Evolutionary conservation across 2,113 vertebrate species (phyloP).

Genomic region (Pelecanus crispus): DNA sequence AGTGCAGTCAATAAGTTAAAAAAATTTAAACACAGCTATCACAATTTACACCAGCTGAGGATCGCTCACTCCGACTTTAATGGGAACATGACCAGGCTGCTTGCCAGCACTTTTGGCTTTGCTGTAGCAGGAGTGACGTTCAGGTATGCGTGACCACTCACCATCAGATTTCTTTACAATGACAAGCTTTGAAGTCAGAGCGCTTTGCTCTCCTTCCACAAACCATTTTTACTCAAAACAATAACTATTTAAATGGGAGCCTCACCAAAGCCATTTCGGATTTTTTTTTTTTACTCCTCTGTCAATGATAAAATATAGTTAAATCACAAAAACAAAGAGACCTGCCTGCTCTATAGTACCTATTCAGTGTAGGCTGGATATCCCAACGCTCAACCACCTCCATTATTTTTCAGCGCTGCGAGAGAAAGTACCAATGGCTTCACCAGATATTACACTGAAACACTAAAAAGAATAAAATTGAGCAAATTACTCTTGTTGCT

Average conservation of each 20-base stretch:
- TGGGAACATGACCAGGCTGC: background rate
- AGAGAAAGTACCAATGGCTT: background rate
- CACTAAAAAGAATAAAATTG: background rate
- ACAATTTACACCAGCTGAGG: background rate
- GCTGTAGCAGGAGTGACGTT: conserved; percentile 25
- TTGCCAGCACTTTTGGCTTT: conserved; percentile 34
- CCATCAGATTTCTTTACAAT: conserved; percentile 50
- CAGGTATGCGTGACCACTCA: conserved; percentile 59
- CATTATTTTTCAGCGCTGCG: background rate
- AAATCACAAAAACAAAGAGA: background rate
- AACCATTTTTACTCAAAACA: conserved; percentile 52
- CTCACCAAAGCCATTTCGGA: background rate
- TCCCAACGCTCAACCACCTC: background rate
- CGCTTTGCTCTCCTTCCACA: conserved; percentile 48
- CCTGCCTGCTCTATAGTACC: background rate
- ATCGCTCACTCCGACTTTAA: background rate
- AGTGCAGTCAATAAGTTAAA: background rate
- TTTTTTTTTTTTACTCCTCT: background rate
- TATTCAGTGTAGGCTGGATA: background rate
- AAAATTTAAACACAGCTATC: background rate
- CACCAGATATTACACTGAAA: background rate
- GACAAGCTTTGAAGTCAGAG: conserved; percentile 59
- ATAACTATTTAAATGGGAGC: conserved; percentile 13
- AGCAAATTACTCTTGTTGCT: background rate
- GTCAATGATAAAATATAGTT: background rate